Conservation (phyloP, 2,113 vertebrate species). For the Hepsetus odoe region DNA sequence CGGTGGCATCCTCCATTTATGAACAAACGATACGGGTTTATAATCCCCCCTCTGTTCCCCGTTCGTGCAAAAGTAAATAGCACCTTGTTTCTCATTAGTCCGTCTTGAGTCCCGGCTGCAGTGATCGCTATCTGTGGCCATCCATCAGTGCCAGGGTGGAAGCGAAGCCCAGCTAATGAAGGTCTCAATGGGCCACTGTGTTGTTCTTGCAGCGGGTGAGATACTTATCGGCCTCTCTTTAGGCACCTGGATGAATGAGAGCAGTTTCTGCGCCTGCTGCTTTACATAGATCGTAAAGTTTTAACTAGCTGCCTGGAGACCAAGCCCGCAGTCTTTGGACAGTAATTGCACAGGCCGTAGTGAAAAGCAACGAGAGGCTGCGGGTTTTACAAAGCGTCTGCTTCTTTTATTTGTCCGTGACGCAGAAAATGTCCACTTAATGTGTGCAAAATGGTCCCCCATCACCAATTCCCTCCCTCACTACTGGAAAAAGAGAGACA, state of each 20-base stretch:
- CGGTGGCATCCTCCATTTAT: slow-evolving; percentile 19
- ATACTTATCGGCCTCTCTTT: slow-evolving; percentile 75
- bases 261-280: slow-evolving; percentile 43
- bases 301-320: slow-evolving; percentile 59
- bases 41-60: slow-evolving; percentile 30
- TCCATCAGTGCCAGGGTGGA: slow-evolving; percentile 73
- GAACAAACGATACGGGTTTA: slow-evolving; percentile 13
- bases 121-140: slow-evolving; percentile 75
- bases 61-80: slow-evolving; percentile 22
- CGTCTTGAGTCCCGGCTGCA: slow-evolving; percentile 26
- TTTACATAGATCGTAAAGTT: slow-evolving; percentile 34
- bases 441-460: background rate
- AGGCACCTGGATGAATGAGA: slow-evolving; percentile 79
- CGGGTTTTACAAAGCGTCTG: background rate
- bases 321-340: background rate
- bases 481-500: background rate
- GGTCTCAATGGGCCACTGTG: slow-evolving; percentile 77
- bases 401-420: background rate
- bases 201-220: slow-evolving; percentile 80
- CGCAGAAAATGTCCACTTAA: background rate
- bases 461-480: background rate
- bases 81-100: background rate
- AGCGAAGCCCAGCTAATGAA: slow-evolving; percentile 74
- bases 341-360: background rate
- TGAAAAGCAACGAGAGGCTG: background rate